phyloP scores from a whole-genome alignment of 1,140 invertebrate genomes.

The Lanistes nyassanus region DNA sequence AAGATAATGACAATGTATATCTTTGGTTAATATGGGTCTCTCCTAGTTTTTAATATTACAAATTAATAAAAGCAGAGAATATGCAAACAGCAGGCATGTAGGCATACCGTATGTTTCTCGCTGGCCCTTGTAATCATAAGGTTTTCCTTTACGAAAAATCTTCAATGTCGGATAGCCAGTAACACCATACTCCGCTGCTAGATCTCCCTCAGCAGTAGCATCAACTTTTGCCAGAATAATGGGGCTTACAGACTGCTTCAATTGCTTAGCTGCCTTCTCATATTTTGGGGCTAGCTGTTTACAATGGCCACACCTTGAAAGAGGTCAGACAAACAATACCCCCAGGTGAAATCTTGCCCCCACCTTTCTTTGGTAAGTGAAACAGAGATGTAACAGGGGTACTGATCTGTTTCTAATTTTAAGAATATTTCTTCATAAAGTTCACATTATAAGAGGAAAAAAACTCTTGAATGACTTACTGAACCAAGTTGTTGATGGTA shows the following conservation, averaged over 20 bases:
- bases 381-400: too few relatives aligned
- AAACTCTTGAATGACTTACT: too few relatives aligned
- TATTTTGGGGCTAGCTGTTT: constrained; percentile 97
- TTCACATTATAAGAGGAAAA: too few relatives aligned
- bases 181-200: constrained; percentile 91
- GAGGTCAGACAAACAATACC: not conserved
- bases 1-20: too few relatives aligned
- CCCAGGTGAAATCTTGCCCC: too few relatives aligned
- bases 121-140: constrained; percentile 56
- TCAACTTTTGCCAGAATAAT: constrained; percentile 97
- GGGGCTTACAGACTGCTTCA: constrained; percentile 76
- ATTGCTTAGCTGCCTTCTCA: constrained; percentile 89
- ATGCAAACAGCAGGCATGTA: not conserved
- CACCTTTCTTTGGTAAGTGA: too few relatives aligned
- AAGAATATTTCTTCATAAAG: too few relatives aligned
- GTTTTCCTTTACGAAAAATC: constrained; percentile 88
- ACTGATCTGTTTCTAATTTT: too few relatives aligned
- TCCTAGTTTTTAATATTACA: not conserved
- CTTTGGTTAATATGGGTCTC: too few relatives aligned
- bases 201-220: constrained; percentile 89
- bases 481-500: too few relatives aligned
- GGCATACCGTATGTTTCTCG: constrained; percentile 22
- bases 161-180: constrained; percentile 97
- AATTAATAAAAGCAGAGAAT: not conserved
- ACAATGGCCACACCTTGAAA: constrained; percentile 93